Percentiles rank a stretch among this genome's conserved stretches.
Conservation (phyloP, 2,888 invertebrate genomes). For the Oscheius myriophilus region DNA sequence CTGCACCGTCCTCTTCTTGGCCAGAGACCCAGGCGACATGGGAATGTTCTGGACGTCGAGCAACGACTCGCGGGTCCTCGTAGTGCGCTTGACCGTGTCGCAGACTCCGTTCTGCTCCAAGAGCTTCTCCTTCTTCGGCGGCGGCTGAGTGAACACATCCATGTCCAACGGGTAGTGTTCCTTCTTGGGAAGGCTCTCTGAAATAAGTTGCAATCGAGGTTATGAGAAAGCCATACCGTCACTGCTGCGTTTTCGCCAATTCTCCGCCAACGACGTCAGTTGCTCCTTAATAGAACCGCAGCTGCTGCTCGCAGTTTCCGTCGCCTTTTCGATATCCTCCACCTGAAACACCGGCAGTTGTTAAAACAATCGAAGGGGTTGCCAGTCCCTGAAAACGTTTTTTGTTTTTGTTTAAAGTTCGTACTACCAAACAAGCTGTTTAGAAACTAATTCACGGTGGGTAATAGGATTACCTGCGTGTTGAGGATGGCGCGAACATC, state of each 20-base stretch:
- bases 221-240: not conserved
- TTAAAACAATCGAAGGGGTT: no score
- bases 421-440: no score
- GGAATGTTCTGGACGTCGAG: constrained; percentile 22
- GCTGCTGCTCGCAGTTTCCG: not conserved
- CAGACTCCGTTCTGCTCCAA: constrained; percentile 2
- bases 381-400: no score
- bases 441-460: no score
- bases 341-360: no score
- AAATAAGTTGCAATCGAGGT: no score
- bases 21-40: constrained; percentile 12
- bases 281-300: no score
- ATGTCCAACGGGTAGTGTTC: constrained; percentile 5
- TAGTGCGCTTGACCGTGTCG: not conserved
- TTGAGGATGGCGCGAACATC: not conserved
- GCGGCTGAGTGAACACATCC: constrained; percentile 2
- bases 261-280: no score
- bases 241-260: not conserved
- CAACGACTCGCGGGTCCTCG: constrained; percentile 21
- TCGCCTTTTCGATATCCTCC: not conserved
- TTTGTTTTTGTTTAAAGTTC: no score
- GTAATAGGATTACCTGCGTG: constrained; percentile 2
- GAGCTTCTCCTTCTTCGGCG: constrained; percentile 13
- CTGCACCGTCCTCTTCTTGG: not conserved
- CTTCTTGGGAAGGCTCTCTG: no score